Percentiles rank a stretch among this genome's conserved stretches.
Evolutionary conservation across 2,888 invertebrate species (phyloP).

Genomic region (Baronia brevicornis): DNA sequence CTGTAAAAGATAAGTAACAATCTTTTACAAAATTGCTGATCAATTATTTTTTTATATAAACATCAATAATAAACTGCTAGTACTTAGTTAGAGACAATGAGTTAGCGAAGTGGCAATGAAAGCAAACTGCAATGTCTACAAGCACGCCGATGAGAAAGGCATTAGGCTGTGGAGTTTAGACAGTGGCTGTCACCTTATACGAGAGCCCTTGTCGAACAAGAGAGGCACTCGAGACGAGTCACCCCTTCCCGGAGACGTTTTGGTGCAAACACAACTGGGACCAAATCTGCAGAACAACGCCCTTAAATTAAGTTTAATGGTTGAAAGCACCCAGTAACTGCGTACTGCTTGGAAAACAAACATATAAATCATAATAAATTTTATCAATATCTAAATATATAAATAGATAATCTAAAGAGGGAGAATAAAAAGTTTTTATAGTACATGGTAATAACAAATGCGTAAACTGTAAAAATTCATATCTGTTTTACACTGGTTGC

Average conservation of each 20-base stretch:
- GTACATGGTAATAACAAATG: no score
- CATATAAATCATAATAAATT: no score
- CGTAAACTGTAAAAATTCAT: no score
- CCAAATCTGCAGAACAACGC: slow-evolving; percentile 50
- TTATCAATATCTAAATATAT: no score
- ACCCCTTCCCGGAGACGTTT: slow-evolving; percentile 43
- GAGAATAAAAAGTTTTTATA: no score
- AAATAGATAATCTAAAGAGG: no score
- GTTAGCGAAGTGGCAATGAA: slow-evolving; percentile 8
- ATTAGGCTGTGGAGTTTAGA: slow-evolving; percentile 58
- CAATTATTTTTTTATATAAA: no score
- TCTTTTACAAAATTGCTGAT: no score
- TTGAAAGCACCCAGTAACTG: slow-evolving; percentile 15
- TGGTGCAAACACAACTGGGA: slow-evolving; percentile 54
- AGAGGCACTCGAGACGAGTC: slow-evolving; percentile 59
- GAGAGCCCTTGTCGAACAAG: slow-evolving; percentile 38
- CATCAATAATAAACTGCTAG: no score
- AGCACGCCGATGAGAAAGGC: slow-evolving; percentile 38
- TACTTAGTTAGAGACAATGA: slow-evolving; percentile 10
- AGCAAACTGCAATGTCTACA: slow-evolving; percentile 27
- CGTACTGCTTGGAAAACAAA: no score
- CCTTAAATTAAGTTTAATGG: slow-evolving; percentile 29
- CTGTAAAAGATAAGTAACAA: no score
- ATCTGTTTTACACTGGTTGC: no score
- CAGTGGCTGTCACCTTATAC: slow-evolving; percentile 56